phyloP scores from a whole-genome alignment of 2,888 invertebrate species.

The Neoaliturus tenellus region DNA sequence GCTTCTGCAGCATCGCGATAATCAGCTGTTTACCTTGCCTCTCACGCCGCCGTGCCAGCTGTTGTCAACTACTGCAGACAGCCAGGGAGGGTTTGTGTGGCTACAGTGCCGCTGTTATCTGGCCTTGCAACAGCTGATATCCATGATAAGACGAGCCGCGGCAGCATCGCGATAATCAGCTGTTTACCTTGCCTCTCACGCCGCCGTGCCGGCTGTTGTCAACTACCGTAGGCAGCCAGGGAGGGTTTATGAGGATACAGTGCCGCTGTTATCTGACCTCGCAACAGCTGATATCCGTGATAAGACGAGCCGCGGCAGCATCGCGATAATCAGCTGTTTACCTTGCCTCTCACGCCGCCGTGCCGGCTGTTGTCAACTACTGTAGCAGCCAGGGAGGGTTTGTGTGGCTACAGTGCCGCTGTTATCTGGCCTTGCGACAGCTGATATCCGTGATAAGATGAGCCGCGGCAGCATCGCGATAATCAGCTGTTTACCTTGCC shows the following conservation, averaged over 20 bases:
- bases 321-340: neutral
- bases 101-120: neutral
- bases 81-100: too few relatives aligned
- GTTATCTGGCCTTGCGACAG: neutral
- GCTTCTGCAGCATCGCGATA: neutral
- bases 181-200: neutral
- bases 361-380: neutral
- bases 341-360: neutral
- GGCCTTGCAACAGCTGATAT: neutral
- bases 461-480: neutral
- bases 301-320: neutral
- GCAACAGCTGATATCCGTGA: neutral
- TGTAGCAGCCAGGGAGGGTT: too few relatives aligned
- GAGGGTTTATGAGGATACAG: too few relatives aligned
- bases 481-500: constrained; percentile 5
- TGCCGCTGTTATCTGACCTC: neutral
- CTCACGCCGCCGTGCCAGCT: neutral
- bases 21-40: constrained; percentile 1
- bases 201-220: too few relatives aligned
- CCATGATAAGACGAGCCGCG: neutral
- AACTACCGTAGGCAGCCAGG: too few relatives aligned
- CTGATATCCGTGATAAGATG: constrained; percentile 6
- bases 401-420: too few relatives aligned
- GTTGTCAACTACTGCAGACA: neutral
- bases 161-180: neutral